phyloP scores from a whole-genome alignment of 2,113 vertebrate genomes.

The Acanthisitta chloris region DNA sequence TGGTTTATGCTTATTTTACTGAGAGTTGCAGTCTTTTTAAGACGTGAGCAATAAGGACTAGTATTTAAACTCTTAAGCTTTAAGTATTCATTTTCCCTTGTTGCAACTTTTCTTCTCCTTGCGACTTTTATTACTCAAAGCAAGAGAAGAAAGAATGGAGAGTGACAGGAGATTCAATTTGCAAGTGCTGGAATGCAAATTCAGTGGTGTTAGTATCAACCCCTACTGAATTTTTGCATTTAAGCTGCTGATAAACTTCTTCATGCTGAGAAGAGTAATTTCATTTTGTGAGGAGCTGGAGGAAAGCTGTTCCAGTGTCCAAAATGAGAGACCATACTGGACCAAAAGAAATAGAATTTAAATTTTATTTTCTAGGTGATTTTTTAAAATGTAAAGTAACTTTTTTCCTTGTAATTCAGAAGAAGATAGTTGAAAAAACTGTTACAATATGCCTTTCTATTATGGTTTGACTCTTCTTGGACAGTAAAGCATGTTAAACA shows the following conservation, averaged over 20 bases:
- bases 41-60: neutral
- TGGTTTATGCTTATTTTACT: neutral
- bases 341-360: neutral
- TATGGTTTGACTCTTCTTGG: neutral
- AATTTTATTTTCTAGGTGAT: neutral
- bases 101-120: neutral
- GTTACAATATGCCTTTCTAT: neutral
- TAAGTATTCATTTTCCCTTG: neutral
- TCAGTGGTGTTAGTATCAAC: neutral
- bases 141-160: neutral
- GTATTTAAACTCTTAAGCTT: neutral
- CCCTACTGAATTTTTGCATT: neutral
- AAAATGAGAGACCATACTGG: slow-evolving; percentile 10
- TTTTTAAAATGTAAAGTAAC: neutral
- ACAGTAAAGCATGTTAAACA: neutral
- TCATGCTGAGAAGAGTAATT: slow-evolving; percentile 46
- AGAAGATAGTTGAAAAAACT: neutral
- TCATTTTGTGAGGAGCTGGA: neutral
- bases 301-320: neutral
- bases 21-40: neutral
- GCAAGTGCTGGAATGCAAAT: slow-evolving; percentile 31
- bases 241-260: slow-evolving; percentile 14
- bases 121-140: neutral
- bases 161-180: slow-evolving; percentile 3
- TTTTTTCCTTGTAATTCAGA: neutral